Base-by-base conservation (phyloP, 2,888 invertebrate species). In the Polyommatus iphigenia region DNA sequence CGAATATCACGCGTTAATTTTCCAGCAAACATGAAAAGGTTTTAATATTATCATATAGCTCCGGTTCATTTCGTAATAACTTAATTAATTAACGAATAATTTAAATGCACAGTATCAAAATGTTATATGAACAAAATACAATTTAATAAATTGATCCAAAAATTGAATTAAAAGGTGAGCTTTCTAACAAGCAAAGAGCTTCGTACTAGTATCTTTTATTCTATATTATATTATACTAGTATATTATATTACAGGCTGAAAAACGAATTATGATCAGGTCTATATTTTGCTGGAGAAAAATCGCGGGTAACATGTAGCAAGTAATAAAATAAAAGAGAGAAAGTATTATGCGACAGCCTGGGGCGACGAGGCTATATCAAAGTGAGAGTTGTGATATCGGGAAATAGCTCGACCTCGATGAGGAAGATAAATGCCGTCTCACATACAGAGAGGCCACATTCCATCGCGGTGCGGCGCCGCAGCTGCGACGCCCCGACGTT, bases 351-450 rank as follows among this genome's bases (percentile, higher is more conserved):
- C 20, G 54, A 20, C 75, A 75, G 75, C 75, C 75, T 15, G 50
- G 29, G 75, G 75, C 54, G 75, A 50, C 50, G 75, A 75, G 75
- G 24, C 75, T 50, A 18, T 54, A 75, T 75, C 75, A 54, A 75
- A 50, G 73, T 41, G 54, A 50, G 24, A 75, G 50, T 24, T 24
- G 50, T 46, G 75, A 75, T 75, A 75, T 75, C 75, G 75, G 75
- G 75, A 75, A 73, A 75, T 75, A 75, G 75, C 54, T 75, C 62
- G 78, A 78, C 73, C 78, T 78, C 78, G 78, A 72, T 78, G 46
- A 78, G 54, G 57, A 46, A 75, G 78, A 78, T 78, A 78, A 78
- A 78, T 46, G 57, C 59, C 73, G 73, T n/a, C 78, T 73, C 62
- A 73, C 62, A 78, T 54, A 54, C 54, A 5, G 54, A 5, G 54